These are phyloP conservation scores for Synergus umbraculus DNA, from an alignment of 2,888 invertebrate species.

Conservation along the genomic window DNA sequence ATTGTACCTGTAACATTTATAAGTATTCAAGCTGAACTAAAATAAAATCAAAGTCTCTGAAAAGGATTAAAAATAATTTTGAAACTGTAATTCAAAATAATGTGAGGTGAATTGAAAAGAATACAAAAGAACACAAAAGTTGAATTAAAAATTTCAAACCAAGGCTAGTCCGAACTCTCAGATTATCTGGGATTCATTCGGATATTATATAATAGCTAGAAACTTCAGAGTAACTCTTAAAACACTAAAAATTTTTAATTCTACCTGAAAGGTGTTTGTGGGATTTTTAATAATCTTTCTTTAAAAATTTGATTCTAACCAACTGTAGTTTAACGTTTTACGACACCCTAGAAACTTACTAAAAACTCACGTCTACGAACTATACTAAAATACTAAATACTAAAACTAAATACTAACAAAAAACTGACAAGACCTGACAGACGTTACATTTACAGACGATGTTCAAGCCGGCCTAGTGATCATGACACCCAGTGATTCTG, in stretches of 20 bases:
- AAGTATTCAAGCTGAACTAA: too few species aligned
- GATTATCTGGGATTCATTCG: too few species aligned
- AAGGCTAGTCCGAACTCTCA: too few species aligned
- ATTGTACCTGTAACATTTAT: too few species aligned
- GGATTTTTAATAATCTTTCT: background rate
- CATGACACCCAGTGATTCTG: conserved; percentile 65
- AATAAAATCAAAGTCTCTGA: too few species aligned
- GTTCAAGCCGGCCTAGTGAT: conserved; percentile 74
- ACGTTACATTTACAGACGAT: conserved; percentile 75
- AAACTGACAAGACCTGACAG: conserved; percentile 66
- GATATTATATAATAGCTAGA: too few species aligned
- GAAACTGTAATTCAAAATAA: background rate
- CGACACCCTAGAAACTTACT: conserved; percentile 31
- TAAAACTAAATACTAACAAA: conserved; percentile 44
- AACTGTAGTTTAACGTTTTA: conserved; percentile 22
- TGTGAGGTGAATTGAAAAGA: too few species aligned
- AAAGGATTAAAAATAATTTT: too few species aligned
- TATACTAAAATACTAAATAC: conserved; percentile 5
- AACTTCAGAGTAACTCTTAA: too few species aligned
- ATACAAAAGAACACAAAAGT: too few species aligned
- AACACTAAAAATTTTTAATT: background rate
- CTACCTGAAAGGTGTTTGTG: conserved; percentile 12
- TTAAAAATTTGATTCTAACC: background rate
- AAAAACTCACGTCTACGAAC: conserved; percentile 39
- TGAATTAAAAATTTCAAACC: too few species aligned